These are phyloP conservation scores for Stigmatopora argus DNA, from an alignment of 2,113 vertebrate genomes.

Conservation along the genomic window DNA sequence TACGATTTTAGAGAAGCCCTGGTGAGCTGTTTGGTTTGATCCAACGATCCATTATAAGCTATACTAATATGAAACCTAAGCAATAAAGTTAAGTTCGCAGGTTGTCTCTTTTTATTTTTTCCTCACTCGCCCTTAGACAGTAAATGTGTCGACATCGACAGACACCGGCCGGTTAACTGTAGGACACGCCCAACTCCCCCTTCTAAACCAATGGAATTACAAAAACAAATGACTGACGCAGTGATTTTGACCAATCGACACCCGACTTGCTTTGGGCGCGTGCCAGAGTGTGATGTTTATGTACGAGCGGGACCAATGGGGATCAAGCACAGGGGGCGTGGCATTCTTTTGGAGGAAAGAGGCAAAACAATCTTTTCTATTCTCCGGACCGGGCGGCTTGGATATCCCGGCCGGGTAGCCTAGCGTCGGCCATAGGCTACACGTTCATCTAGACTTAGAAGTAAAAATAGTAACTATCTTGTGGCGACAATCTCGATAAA, in stretches of 20 bases:
- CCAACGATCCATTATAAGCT: constrained; percentile 9
- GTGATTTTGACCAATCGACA: constrained; percentile 51
- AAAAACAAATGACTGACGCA: constrained; percentile 43
- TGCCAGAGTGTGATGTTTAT: constrained; percentile 73
- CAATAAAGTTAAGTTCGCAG: constrained; percentile 9
- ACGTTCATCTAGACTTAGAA: constrained; percentile 52
- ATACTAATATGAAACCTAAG: neutral
- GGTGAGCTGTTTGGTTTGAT: neutral
- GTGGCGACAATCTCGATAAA: constrained; percentile 66
- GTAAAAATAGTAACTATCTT: constrained; percentile 24
- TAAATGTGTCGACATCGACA: constrained; percentile 29
- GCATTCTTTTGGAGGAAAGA: constrained; percentile 64
- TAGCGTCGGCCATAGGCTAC: constrained; percentile 35
- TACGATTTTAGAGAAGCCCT: too few species aligned
- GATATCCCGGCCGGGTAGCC: constrained; percentile 45
- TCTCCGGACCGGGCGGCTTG: constrained; percentile 65
- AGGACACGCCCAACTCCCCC: constrained; percentile 54
- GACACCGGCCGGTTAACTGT: constrained; percentile 72
- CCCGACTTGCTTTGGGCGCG: constrained; percentile 53
- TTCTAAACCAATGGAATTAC: constrained; percentile 31
- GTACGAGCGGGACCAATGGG: constrained; percentile 59
- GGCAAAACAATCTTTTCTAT: constrained; percentile 75
- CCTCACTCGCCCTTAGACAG: constrained; percentile 25
- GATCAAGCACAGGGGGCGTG: constrained; percentile 66
- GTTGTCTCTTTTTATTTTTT: constrained; percentile 9